Evolutionary conservation across 2,888 invertebrate genomes (phyloP).

Genomic region (Lamellibrachia satsuma): DNA sequence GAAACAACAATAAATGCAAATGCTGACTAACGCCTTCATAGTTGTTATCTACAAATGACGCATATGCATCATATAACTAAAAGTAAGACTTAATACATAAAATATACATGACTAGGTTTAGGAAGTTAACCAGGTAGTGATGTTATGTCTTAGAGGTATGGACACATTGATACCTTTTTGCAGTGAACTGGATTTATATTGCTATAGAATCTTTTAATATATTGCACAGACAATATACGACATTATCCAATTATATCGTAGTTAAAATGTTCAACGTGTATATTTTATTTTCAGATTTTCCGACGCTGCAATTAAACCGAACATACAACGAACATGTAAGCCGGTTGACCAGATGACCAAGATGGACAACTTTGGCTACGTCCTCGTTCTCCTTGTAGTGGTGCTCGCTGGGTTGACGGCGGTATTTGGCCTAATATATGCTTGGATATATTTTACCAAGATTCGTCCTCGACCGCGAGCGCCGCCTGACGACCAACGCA

Average conservation of each 20-base stretch:
- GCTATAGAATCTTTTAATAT: no score
- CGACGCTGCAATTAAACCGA: not conserved
- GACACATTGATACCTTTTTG: no score
- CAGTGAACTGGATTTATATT: no score
- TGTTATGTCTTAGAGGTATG: no score
- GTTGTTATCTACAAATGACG: no score
- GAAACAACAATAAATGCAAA: no score
- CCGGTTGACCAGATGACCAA: not conserved
- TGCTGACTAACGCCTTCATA: no score
- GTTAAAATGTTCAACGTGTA: not conserved
- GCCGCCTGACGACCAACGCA: not conserved
- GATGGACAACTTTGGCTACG: not conserved
- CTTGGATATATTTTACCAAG: constrained; percentile 43
- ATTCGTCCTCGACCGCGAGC: constrained; percentile 36
- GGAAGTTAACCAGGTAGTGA: no score
- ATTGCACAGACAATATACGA: not conserved
- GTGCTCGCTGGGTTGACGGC: constrained; percentile 39
- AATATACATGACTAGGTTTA: no score
- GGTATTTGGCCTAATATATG: constrained; percentile 41
- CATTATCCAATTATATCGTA: not conserved
- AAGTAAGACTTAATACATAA: no score
- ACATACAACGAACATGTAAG: not conserved
- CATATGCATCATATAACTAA: no score
- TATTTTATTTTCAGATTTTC: not conserved
- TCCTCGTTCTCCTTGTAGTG: constrained; percentile 25